These are phyloP conservation scores for Drosophila funebris DNA, from an alignment of 1,140 invertebrate species.

Conservation along the genomic window DNA sequence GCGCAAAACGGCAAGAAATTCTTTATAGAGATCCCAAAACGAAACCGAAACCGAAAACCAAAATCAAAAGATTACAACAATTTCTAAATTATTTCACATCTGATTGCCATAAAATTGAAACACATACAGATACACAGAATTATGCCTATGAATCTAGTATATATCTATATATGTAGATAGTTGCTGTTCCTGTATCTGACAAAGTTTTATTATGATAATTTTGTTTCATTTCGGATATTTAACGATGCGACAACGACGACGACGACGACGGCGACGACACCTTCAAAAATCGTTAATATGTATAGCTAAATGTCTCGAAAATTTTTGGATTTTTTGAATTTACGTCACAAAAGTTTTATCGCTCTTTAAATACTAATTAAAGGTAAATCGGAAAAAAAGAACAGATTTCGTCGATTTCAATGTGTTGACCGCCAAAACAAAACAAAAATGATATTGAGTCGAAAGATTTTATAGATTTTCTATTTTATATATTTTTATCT, in stretches of 20 bases:
- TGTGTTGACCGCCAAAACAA: slow-evolving; percentile 36
- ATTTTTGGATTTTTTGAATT: slow-evolving; percentile 46
- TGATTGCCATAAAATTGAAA: slow-evolving; percentile 65
- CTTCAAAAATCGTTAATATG: slow-evolving; percentile 1
- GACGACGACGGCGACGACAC: neutral
- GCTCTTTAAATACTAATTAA: slow-evolving; percentile 75
- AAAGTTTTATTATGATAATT: slow-evolving; percentile 22
- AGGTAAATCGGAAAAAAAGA: slow-evolving; percentile 39
- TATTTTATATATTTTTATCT: neutral
- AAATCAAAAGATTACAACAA: slow-evolving; percentile 17
- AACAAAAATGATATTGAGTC: slow-evolving; percentile 3
- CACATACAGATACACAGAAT: slow-evolving; percentile 7
- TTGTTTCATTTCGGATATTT: slow-evolving; percentile 27
- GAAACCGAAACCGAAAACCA: slow-evolving; percentile 10
- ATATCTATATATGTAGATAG: slow-evolving; percentile 25
- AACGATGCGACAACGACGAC: slow-evolving; percentile 53
- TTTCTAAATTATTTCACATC: slow-evolving; percentile 35
- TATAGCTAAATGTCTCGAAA: neutral
- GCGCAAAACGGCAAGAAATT: slow-evolving; percentile 41
- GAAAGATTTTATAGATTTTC: neutral
- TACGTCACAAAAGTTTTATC: slow-evolving; percentile 75
- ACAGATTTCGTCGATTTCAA: slow-evolving; percentile 17
- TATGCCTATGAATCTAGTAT: slow-evolving; percentile 27
- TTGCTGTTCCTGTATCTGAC: slow-evolving; percentile 61
- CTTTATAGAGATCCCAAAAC: slow-evolving; percentile 35